Conservation (phyloP, 1,140 invertebrate genomes). For the Periplaneta americana region DNA sequence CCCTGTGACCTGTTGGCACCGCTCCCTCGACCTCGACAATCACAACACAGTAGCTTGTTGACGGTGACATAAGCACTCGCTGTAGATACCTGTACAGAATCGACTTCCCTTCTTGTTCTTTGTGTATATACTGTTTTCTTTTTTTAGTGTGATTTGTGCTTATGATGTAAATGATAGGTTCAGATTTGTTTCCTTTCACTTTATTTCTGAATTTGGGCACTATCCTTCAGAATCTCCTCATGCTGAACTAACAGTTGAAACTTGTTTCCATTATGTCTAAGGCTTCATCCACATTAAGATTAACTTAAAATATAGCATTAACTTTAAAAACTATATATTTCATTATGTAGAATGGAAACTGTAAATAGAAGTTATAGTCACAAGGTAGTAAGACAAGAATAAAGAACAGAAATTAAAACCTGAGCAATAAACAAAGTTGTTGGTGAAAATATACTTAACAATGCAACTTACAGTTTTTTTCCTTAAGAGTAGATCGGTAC, state of each 20-base stretch:
- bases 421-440: too few species aligned
- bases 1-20: slow-evolving; percentile 27
- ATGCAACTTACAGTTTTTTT: too few species aligned
- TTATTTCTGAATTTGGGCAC: background rate
- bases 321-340: background rate
- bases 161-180: background rate
- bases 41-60: background rate
- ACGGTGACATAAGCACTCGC: background rate
- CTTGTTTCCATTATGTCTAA: background rate
- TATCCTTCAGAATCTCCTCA: background rate
- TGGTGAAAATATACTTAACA: too few species aligned
- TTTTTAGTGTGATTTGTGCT: background rate
- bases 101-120: background rate
- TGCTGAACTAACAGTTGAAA: too few species aligned
- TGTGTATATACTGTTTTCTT: too few species aligned
- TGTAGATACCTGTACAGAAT: background rate
- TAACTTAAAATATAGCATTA: background rate
- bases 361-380: background rate
- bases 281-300: background rate
- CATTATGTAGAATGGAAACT: background rate
- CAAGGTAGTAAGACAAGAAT: too few species aligned
- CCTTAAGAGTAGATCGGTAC: too few species aligned
- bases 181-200: background rate
- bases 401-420: too few species aligned
- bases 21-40: background rate